Conservation (phyloP, 2,888 invertebrate genomes). For the Hylaea fasciaria region DNA sequence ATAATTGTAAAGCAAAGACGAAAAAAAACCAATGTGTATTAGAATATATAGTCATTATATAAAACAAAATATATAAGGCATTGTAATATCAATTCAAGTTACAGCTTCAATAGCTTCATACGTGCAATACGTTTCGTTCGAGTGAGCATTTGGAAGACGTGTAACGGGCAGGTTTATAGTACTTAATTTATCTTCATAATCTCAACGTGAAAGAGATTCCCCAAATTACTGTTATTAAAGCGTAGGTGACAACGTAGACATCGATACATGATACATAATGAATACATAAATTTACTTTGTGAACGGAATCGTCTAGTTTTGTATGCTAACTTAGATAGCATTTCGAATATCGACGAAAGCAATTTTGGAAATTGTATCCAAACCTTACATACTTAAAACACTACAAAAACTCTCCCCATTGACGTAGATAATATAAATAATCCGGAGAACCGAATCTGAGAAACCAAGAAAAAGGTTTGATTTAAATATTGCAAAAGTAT, state of each 20-base stretch:
- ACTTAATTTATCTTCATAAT: constrained; percentile 3
- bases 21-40: no score
- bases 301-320: constrained; percentile 10
- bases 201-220: background rate
- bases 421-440: no score
- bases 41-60: no score
- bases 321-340: background rate
- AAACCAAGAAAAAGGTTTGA: no score
- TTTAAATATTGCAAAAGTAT: no score
- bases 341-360: constrained; percentile 10
- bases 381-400: no score
- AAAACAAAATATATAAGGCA: no score
- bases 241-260: constrained; percentile 7
- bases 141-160: constrained; percentile 14
- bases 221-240: constrained; percentile 13
- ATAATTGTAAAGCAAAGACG: no score
- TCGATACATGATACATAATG: constrained; percentile 16
- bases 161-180: background rate
- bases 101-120: background rate
- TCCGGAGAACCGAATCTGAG: no score
- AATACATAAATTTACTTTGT: constrained; percentile 19
- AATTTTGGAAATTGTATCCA: background rate
- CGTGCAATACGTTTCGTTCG: constrained; percentile 11
- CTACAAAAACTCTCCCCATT: background rate
- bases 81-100: background rate